Evolutionary conservation across 2,797 vertebrate species (phyloP), one percentile per base, ranked within the genome.

Genomic region (Mastacembelus armatus): DNA sequence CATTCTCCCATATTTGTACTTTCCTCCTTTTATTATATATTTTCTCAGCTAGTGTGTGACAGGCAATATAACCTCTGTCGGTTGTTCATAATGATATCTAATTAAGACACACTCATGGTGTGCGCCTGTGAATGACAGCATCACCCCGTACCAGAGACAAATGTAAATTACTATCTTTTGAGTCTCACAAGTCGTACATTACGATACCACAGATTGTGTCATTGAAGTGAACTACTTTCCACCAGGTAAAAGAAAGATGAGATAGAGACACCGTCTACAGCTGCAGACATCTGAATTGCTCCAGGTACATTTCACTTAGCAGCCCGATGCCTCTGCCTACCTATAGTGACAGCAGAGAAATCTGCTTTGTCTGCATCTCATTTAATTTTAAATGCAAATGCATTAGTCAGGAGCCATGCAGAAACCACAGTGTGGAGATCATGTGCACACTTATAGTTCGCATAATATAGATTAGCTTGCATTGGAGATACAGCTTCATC

Each of bases 281-380:
- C 40, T 29, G 75, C 70, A 84, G 73, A 76, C 72, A 56, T 85
- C 85, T 77, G 78, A 81, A 80, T 71, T 42, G 66, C 73, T 71
- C 33, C 30, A 36, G 70, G 77, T 64, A 45, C 54, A 77, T 66
- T 83, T 84, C 55, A 65, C 60, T 73, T 68, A 63, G 69, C 83
- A 58, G 70, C 39, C 73, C 75, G 78, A 66, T 54, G 56, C 33
- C 76, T 56, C 56, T 35, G 21, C 44, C 56, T 57, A 43, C 27
- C 51, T 26, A 7, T 22, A 12, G 32, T 15, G 48, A 55, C 0
- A 15, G 52, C 32, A 59, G 32, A 69, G 30, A 47, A 55, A 47
- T 7, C 51, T 59, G 43, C 15, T 63, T 57, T 38, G 38, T 43
- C 45, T 24, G 10, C 43, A 30, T 42, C 38, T 60, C 29, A 35